Base-by-base conservation (phyloP, 2,113 vertebrate species). In the Toxostoma redivivum region DNA sequence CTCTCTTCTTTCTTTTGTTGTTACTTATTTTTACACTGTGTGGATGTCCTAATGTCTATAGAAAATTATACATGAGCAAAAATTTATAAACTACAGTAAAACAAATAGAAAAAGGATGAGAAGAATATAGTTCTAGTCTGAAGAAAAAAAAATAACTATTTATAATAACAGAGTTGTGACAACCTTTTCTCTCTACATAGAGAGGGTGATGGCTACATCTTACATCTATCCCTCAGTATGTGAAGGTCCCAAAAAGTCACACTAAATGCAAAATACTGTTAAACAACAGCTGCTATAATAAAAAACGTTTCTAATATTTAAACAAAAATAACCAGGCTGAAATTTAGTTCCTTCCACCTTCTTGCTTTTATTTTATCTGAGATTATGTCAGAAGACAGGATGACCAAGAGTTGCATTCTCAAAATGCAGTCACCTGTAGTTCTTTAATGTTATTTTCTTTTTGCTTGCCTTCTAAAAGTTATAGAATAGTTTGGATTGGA, bases 131-230 rank as follows among this genome's bases (percentile, higher is more conserved):
- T 44, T 83, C n/a, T 80, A 58, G 12, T 80, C 10, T 69, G 33
- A 9, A 40, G 11, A 45, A 67, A 2, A n/a, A 22, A 77, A 40
- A 47, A 69, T 37, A 60, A 14, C 1, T 5, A 27, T 67, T 53
- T 67, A 19, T 45, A 30, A n/a, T 62, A 40, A 25, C 3, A 40
- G 15, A 2, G 5, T 83, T 91, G 35, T 44, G 22, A 71, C 57
- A 80, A 53, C 9, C 7, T 64, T 92, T 69, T 66, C 10, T 81
- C 8, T 62, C 17, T 76, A n/a, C 17, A 28, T 3, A 78, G 9
- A 57, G 5, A n/a, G 3, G 17, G 6, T 54, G 14, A 31, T 42
- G 12, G 22, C 5, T 1, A 0, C 5, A 53, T 28, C 28, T 62
- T 62, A 14, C 27, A 17, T 28, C 27, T 35, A 60, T 45, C 8